Conservation (phyloP, 1,140 invertebrate species). For the Drosophila ananassae region DNA sequence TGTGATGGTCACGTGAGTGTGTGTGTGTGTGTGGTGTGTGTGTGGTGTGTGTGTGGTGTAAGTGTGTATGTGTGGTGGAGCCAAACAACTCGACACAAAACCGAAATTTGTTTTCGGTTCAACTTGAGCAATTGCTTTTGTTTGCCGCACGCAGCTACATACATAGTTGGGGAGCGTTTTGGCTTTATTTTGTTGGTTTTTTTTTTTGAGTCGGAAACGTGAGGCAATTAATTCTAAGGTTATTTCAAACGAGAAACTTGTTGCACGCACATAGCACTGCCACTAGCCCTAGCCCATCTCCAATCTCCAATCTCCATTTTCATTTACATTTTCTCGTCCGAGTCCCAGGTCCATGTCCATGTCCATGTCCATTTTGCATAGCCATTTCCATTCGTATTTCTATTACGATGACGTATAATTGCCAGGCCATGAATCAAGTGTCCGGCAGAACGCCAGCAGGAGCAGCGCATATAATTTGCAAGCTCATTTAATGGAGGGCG, state of each 20-base stretch:
- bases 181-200: conserved; percentile 1
- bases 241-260: conserved; percentile 76
- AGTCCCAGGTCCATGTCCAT: conserved; percentile 22
- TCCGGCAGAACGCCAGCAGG: conserved; percentile 21
- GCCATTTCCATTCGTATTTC: conserved; percentile 59
- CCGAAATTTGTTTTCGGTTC: conserved; percentile 64
- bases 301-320: neutral
- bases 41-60: conserved; percentile 1
- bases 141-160: conserved; percentile 46
- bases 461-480: conserved; percentile 46
- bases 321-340: conserved; percentile 7
- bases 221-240: conserved; percentile 81
- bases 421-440: conserved; percentile 64
- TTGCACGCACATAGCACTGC: conserved; percentile 66
- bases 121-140: conserved; percentile 74
- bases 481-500: conserved; percentile 49
- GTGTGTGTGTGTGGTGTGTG: neutral
- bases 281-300: neutral
- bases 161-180: conserved; percentile 17
- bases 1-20: conserved; percentile 73
- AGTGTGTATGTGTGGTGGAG: conserved; percentile 14
- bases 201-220: conserved; percentile 65
- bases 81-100: conserved; percentile 41
- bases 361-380: conserved; percentile 70
- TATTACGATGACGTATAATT: conserved; percentile 81